These are phyloP conservation scores for Chloroceryle inda DNA, from an alignment of 2,797 vertebrate genomes.

Conservation along the genomic window DNA sequence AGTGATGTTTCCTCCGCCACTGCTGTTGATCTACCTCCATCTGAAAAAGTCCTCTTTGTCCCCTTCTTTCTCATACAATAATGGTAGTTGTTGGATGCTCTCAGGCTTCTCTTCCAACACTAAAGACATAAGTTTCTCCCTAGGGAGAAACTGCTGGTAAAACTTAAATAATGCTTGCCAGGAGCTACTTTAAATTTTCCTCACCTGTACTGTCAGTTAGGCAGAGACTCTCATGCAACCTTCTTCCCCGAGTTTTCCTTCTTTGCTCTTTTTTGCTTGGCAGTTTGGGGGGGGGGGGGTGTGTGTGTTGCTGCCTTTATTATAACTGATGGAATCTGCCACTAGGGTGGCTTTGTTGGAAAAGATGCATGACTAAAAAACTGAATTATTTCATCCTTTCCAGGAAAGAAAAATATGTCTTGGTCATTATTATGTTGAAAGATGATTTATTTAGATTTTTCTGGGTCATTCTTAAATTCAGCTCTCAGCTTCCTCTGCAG, in stretches of 20 bases:
- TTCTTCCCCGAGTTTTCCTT: neutral
- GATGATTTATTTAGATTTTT: slow-evolving; percentile 29
- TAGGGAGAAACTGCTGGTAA: neutral
- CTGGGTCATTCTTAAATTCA: neutral
- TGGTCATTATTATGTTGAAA: neutral
- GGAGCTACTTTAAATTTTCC: neutral
- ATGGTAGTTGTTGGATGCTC: neutral
- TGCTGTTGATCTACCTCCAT: neutral
- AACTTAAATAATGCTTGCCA: neutral
- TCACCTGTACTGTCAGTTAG: neutral
- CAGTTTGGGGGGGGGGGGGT: neutral
- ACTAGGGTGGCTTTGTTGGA: slow-evolving; percentile 8
- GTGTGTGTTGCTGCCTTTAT: neutral
- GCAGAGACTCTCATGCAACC: neutral
- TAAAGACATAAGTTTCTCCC: neutral
- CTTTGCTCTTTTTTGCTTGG: neutral
- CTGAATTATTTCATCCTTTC: slow-evolving; percentile 3
- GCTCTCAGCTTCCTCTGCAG: slow-evolving; percentile 14
- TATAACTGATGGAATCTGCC: neutral
- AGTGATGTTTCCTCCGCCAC: neutral
- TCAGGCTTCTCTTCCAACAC: neutral
- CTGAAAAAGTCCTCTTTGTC: neutral
- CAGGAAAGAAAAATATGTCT: slow-evolving; percentile 4
- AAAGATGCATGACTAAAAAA: neutral
- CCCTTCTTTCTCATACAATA: neutral